These are phyloP conservation scores for Mimas tiliae DNA, from an alignment of 2,888 invertebrate genomes.

Conservation along the genomic window DNA sequence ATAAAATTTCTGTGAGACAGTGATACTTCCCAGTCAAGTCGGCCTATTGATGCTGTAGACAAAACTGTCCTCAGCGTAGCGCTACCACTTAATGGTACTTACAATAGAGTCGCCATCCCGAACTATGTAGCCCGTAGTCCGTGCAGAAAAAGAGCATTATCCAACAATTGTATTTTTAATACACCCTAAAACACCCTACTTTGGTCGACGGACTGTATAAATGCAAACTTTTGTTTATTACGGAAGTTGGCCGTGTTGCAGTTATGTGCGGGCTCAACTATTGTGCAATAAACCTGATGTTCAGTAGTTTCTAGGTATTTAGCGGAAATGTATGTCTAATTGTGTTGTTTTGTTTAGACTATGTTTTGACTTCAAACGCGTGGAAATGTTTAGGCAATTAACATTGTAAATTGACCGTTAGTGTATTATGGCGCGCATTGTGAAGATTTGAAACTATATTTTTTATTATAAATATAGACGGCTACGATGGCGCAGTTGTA, in stretches of 20 bases:
- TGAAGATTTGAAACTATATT: no score
- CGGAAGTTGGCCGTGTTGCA: slow-evolving; percentile 9
- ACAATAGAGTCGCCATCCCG: no score
- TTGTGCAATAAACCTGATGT: slow-evolving; percentile 13
- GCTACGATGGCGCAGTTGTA: no score
- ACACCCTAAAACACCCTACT: neutral
- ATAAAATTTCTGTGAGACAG: no score
- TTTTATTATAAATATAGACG: no score
- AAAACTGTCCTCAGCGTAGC: no score
- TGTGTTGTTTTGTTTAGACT: neutral
- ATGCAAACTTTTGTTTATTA: slow-evolving; percentile 15
- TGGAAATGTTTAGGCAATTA: neutral
- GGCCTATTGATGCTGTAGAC: no score
- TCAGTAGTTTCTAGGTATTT: neutral
- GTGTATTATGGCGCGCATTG: no score
- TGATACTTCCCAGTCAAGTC: no score
- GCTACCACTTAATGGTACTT: no score
- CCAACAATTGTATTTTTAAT: neutral
- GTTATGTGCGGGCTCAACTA: slow-evolving; percentile 14
- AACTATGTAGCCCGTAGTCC: no score
- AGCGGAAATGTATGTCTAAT: neutral
- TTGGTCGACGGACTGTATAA: neutral
- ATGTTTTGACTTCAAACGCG: neutral
- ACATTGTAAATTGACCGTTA: neutral
- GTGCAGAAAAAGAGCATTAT: no score